Evolutionary conservation across 2,797 vertebrate species (phyloP).

Genomic region (Sciurus carolinensis): DNA sequence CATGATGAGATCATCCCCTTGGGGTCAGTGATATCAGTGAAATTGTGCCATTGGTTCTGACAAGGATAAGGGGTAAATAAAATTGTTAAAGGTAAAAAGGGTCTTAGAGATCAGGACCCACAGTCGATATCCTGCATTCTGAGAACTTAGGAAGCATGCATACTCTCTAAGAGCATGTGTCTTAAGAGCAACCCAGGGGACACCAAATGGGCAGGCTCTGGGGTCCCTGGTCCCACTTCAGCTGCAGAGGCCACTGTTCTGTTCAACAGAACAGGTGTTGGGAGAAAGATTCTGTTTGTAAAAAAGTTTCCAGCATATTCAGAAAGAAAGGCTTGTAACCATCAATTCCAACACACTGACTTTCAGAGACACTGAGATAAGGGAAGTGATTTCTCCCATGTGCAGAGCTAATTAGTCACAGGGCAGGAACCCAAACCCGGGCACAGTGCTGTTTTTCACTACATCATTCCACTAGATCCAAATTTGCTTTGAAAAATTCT

Average conservation of each 20-base stretch:
- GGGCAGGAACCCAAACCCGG: constrained; percentile 62
- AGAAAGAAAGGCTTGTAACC: constrained; percentile 61
- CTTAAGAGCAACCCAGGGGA: neutral
- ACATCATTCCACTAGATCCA: constrained; percentile 60
- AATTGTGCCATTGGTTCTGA: neutral
- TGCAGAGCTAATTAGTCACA: constrained; percentile 62
- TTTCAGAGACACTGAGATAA: constrained; percentile 70
- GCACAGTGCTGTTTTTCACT: constrained; percentile 12
- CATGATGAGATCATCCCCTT: neutral
- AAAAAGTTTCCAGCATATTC: constrained; percentile 42
- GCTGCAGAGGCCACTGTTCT: neutral
- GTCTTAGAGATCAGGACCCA: neutral
- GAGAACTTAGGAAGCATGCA: neutral
- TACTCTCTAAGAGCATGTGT: neutral
- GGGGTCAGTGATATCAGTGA: neutral
- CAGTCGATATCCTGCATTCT: neutral
- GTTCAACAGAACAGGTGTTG: neutral
- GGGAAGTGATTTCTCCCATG: constrained; percentile 55
- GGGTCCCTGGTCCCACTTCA: neutral
- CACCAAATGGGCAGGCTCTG: neutral
- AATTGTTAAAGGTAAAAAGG: neutral
- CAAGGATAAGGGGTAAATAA: neutral
- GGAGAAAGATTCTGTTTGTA: constrained; percentile 16
- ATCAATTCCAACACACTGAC: constrained; percentile 8
- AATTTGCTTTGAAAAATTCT: constrained; percentile 75